Conservation (phyloP, 1,140 invertebrate genomes). For the Papilio aristodemus region DNA sequence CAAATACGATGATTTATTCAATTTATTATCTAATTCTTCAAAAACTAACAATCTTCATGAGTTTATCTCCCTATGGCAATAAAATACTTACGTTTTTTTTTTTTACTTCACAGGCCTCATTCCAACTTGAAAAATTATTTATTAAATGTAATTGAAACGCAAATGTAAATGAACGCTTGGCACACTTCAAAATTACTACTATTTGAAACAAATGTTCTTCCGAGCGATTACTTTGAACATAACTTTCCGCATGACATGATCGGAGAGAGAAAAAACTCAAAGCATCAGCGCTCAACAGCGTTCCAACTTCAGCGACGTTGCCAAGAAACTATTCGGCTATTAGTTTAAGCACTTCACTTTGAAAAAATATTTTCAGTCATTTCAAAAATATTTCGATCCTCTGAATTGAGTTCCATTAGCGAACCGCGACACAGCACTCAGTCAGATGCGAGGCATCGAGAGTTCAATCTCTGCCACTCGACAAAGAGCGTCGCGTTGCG, state of each 20-base stretch:
- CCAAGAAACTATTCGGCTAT: conserved; percentile 30
- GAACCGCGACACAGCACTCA: conserved; percentile 28
- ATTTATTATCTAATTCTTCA: neutral
- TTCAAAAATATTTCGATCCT: conserved; percentile 12
- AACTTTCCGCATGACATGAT: conserved; percentile 23
- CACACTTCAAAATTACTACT: conserved; percentile 13
- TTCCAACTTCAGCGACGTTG: conserved; percentile 22
- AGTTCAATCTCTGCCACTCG: conserved; percentile 39
- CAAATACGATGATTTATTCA: too few relatives aligned
- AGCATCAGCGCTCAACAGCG: conserved; percentile 6
- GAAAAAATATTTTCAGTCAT: conserved; percentile 22
- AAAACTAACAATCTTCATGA: neutral
- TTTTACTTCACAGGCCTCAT: too few relatives aligned
- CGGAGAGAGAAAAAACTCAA: conserved; percentile 14
- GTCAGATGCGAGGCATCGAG: conserved; percentile 24
- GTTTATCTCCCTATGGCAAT: too few relatives aligned
- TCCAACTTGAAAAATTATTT: too few relatives aligned
- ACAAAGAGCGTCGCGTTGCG: conserved; percentile 44
- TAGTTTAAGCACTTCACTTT: conserved; percentile 22
- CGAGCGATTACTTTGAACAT: conserved; percentile 27
- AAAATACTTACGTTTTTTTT: too few relatives aligned
- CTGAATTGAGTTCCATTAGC: conserved; percentile 26
- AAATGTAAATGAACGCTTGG: neutral
- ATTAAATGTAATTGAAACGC: conserved; percentile 7
- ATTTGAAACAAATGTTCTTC: conserved; percentile 31